Evolutionary conservation across 2,888 invertebrate species (phyloP), one percentile per base, ranked within the genome.

Genomic region (Hydroisotoma schaefferi): DNA sequence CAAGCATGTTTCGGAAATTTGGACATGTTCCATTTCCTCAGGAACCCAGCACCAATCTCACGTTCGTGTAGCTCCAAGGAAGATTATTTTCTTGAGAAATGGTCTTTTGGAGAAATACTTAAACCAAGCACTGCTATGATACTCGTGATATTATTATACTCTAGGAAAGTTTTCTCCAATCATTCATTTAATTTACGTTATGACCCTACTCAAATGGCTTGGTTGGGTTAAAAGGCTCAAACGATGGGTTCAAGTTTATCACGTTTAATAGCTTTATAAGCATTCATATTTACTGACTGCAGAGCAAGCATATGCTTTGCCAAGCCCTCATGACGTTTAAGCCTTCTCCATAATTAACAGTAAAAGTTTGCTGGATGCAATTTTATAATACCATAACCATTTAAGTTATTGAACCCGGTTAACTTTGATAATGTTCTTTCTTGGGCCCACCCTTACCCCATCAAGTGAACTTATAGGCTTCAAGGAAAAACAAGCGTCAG

Each of bases 371-470:
- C n/a, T 3, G 29, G 29, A 29, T 52, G 51, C 51, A 52, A 52
- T 52, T 52, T 52, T 52, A 52, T 52, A 52, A 52, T 28, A 37
- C 37, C 51, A 52, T 52, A 52, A 52, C 51, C 51, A 52, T 52
- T 52, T 52, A 52, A 52, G 51, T 29, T 52, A 52, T 52, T 52
- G 51, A 52, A 52, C 51, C 37, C 33, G 12, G 20, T 52, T 33
- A 29, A 22, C 40, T 20, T 25, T 37, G 29, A 52, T 52, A 33
- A 33, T 37, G 37, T n/a, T 49, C 49, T 28, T 8, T 22, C 6
- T 28, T 18, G 6, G 18, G 18, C 18, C 18, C 20, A 43, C 43
- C 15, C 23, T 3, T 20, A 46, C n/a, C n/a, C n/a, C n/a, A n/a
- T n/a, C n/a, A n/a, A n/a, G n/a, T n/a, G n/a, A n/a, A n/a, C n/a